A percentile compares a stretch with the other conserved stretches of the same genome.
These are phyloP conservation scores for Biston stratarius DNA, from an alignment of 2,888 invertebrate species.

Conservation along the genomic window DNA sequence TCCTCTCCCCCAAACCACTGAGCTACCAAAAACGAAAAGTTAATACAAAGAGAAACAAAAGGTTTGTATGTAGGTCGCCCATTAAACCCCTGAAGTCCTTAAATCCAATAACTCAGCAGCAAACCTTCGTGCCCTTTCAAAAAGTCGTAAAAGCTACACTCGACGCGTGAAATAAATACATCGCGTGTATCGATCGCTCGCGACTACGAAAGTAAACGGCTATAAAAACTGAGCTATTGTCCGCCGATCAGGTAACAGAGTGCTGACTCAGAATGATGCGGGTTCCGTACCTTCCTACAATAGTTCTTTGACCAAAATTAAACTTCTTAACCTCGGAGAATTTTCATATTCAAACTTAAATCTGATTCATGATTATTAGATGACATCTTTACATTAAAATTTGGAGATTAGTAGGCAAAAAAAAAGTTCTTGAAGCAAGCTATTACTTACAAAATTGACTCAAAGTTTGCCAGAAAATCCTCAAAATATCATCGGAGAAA, in stretches of 20 bases:
- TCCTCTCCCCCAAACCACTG: too few species aligned
- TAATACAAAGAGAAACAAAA: neutral
- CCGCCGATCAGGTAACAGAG: constrained; percentile 32
- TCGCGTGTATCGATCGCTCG: constrained; percentile 30
- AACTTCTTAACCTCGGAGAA: too few species aligned
- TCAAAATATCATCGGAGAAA: too few species aligned
- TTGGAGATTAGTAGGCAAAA: too few species aligned
- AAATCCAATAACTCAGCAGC: constrained; percentile 10
- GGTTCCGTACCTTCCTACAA: constrained; percentile 17
- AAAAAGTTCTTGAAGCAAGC: too few species aligned
- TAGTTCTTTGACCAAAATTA: too few species aligned
- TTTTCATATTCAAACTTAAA: too few species aligned
- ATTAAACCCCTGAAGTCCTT: constrained; percentile 5
- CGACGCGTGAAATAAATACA: constrained; percentile 26
- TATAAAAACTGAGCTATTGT: constrained; percentile 43
- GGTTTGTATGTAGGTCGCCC: neutral
- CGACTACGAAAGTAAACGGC: constrained; percentile 39
- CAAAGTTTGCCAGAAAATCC: too few species aligned
- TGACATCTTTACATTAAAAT: too few species aligned
- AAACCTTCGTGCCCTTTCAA: constrained; percentile 14
- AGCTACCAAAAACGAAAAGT: too few species aligned
- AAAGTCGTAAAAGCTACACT: constrained; percentile 27
- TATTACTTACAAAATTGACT: too few species aligned
- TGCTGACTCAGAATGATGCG: neutral
- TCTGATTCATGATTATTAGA: too few species aligned